Evolutionary conservation across 2,888 invertebrate species (phyloP).

Genomic region (Lasioglossum zephyrum): DNA sequence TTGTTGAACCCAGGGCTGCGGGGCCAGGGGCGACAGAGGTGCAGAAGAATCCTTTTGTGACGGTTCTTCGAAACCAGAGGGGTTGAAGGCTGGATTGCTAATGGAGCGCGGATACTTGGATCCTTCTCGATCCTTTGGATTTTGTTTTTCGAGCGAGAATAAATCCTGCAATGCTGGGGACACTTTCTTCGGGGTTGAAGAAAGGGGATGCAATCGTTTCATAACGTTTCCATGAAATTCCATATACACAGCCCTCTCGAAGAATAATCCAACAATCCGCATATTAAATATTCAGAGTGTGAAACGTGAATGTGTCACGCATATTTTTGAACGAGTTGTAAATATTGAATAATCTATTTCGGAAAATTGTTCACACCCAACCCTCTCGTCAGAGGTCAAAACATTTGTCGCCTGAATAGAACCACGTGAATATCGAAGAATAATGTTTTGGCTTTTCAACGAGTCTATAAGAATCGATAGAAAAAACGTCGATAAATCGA

Average conservation of each 20-base stretch:
- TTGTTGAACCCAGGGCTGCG: background rate
- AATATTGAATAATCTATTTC: background rate
- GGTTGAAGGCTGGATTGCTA: conserved; percentile 4
- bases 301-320: background rate
- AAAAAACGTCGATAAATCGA: background rate
- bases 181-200: background rate
- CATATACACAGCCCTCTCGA: no score
- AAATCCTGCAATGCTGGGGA: background rate
- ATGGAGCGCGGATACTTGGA: background rate
- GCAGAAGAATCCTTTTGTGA: conserved; percentile 7
- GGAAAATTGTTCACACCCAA: background rate
- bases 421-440: background rate
- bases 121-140: background rate
- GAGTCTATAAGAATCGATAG: background rate
- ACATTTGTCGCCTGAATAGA: background rate
- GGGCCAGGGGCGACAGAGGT: background rate
- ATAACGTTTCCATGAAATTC: no score
- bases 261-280: no score
- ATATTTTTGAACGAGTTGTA: background rate
- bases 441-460: background rate
- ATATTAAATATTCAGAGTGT: background rate
- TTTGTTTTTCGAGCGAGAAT: background rate
- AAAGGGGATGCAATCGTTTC: background rate
- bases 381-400: background rate
- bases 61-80: conserved; percentile 10